Evolutionary conservation across 2,888 invertebrate species (phyloP).

Genomic region (Ephialtes manifestator): DNA sequence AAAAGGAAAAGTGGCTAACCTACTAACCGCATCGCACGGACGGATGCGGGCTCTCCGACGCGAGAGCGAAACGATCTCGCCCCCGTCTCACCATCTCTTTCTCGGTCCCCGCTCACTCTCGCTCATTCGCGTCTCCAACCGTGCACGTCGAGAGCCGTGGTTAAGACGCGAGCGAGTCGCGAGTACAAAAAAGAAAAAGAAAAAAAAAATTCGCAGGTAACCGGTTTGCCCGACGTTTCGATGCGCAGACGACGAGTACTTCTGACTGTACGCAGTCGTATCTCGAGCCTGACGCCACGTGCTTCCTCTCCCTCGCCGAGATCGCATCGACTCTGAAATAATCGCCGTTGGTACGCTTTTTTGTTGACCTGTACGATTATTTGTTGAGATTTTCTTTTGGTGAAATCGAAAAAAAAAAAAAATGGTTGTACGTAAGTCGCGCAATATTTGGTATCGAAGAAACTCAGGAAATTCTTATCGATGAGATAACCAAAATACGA

Average conservation of each 20-base stretch:
- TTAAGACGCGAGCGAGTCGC: conserved; percentile 2
- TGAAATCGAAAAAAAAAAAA: background rate
- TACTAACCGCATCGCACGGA: conserved; percentile 76
- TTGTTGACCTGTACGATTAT: conserved; percentile 3
- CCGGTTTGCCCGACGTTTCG: conserved; percentile 61
- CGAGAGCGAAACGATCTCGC: conserved; percentile 74
- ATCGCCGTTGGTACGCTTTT: conserved; percentile 11
- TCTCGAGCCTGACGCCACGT: conserved; percentile 62
- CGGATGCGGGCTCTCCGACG: conserved; percentile 73
- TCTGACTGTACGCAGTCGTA: conserved; percentile 38
- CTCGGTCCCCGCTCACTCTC: conserved; percentile 14
- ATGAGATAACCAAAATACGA: no score
- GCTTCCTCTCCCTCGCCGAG: conserved; percentile 61
- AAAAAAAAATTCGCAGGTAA: conserved; percentile 62
- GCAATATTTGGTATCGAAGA: background rate
- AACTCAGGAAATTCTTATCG: background rate
- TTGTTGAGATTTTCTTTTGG: background rate
- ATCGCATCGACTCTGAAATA: conserved; percentile 60
- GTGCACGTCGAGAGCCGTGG: conserved; percentile 31
- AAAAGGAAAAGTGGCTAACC: conserved; percentile 80
- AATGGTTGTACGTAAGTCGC: background rate
- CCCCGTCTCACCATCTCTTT: conserved; percentile 57
- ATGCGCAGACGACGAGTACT: conserved; percentile 36
- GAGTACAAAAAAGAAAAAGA: conserved; percentile 38
- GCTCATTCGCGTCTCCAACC: conserved; percentile 38